Conservation (phyloP, 2,888 invertebrate species). For the Pachycephus smyrnensis region DNA sequence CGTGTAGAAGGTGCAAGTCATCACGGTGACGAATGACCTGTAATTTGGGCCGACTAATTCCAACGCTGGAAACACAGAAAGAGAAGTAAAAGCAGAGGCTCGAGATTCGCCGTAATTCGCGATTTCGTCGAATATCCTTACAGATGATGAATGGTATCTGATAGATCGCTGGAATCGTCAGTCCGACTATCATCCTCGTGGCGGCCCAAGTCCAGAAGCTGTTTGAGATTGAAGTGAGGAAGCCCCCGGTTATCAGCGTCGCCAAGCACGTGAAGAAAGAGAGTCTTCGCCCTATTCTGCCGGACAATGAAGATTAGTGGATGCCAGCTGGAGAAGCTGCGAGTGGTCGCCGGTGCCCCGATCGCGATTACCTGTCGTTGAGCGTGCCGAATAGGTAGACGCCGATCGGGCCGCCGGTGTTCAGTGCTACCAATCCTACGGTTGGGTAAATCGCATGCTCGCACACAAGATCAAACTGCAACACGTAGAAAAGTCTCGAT, state of each 20-base stretch:
- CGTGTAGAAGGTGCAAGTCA: conserved; percentile 93
- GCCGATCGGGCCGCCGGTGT: conserved; percentile 90
- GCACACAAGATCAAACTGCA: conserved; percentile 91
- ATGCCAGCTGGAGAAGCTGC: neutral
- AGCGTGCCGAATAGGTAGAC: conserved; percentile 88
- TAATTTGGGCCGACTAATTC: conserved; percentile 93
- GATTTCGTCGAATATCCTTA: conserved; percentile 61
- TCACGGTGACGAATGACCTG: conserved; percentile 90
- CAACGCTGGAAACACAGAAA: conserved; percentile 74
- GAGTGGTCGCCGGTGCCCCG: neutral
- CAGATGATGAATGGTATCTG: conserved; percentile 96
- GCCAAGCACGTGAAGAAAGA: conserved; percentile 89
- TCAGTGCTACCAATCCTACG: conserved; percentile 85
- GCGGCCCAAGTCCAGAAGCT: conserved; percentile 87
- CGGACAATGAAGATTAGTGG: conserved; percentile 17
- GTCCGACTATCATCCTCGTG: conserved; percentile 82
- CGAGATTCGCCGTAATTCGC: neutral
- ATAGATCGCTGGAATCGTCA: conserved; percentile 92
- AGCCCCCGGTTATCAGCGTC: conserved; percentile 83
- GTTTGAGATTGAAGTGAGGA: conserved; percentile 82
- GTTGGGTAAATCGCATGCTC: conserved; percentile 89
- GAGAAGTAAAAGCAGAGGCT: too few species aligned
- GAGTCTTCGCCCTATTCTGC: conserved; percentile 83
- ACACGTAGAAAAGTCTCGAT: conserved; percentile 43
- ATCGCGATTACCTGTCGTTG: conserved; percentile 75